Conservation (phyloP, 2,113 vertebrate species). For the Cacatua alba region DNA sequence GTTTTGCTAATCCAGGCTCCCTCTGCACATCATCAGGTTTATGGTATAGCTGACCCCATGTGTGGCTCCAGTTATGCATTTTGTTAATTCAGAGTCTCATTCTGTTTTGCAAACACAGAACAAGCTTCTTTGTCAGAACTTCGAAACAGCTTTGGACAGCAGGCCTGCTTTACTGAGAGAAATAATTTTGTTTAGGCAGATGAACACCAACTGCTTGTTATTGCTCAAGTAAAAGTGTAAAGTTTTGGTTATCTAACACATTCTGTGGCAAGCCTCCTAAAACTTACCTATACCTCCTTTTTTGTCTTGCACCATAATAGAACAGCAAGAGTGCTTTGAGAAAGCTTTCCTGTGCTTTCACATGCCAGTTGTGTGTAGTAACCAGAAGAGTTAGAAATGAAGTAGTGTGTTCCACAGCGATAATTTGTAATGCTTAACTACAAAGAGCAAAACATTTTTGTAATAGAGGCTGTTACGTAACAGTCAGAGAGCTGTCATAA, state of each 20-base stretch:
- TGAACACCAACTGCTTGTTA: not conserved
- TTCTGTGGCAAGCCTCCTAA: not conserved
- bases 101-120: not conserved
- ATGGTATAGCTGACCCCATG: not conserved
- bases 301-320: not conserved
- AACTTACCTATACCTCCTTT: not conserved
- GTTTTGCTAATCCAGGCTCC: slow-evolving; percentile 23
- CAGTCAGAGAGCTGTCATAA: not conserved
- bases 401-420: not conserved
- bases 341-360: not conserved
- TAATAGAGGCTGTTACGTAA: not conserved
- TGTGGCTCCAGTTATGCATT: not conserved
- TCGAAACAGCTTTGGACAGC: not conserved
- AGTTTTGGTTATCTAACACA: not conserved
- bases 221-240: not conserved
- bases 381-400: not conserved
- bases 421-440: not conserved
- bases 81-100: not conserved
- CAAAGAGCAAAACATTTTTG: not conserved
- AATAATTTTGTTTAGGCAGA: not conserved
- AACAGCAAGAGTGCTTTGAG: not conserved
- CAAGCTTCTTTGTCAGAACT: not conserved
- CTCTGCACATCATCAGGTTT: not conserved
- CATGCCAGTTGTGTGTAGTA: not conserved
- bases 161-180: not conserved